Conservation (phyloP, 2,797 vertebrate genomes). For the Lemur catta region DNA sequence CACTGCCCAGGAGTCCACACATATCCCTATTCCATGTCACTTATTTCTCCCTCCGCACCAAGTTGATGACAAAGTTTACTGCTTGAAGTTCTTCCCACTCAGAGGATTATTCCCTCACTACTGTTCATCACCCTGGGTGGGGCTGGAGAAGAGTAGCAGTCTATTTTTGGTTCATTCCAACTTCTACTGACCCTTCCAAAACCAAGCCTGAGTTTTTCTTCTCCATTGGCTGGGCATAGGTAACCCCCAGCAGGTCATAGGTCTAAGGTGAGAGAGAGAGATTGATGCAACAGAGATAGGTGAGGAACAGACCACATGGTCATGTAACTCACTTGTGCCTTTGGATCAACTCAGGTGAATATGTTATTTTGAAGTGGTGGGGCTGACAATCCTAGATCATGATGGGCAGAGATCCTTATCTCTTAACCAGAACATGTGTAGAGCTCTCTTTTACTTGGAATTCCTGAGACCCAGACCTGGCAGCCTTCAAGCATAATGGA, state of each 20-base stretch:
- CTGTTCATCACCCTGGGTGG: not conserved
- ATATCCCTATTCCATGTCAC: not conserved
- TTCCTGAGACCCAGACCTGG: not conserved
- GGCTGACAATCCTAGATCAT: not conserved
- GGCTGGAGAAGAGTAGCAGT: not conserved
- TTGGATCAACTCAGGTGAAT: not conserved
- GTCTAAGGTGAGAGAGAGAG: not conserved
- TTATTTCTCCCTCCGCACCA: not conserved
- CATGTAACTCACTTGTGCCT: not conserved
- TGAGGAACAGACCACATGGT: not conserved
- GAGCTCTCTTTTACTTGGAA: not conserved
- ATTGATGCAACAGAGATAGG: too few species aligned
- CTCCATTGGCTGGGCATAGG: not conserved
- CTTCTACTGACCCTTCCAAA: not conserved
- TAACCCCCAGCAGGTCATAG: not conserved
- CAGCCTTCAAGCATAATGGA: not conserved
- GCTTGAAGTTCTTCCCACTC: not conserved
- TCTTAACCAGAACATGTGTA: not conserved
- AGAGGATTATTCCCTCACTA: not conserved
- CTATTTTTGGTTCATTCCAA: not conserved
- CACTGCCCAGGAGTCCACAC: not conserved
- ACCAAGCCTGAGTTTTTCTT: not conserved
- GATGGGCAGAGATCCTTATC: not conserved
- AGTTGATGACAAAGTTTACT: not conserved
- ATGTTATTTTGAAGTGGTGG: not conserved